Evolutionary conservation across 2,797 vertebrate genomes (phyloP).

Genomic region (Lates japonicus): DNA sequence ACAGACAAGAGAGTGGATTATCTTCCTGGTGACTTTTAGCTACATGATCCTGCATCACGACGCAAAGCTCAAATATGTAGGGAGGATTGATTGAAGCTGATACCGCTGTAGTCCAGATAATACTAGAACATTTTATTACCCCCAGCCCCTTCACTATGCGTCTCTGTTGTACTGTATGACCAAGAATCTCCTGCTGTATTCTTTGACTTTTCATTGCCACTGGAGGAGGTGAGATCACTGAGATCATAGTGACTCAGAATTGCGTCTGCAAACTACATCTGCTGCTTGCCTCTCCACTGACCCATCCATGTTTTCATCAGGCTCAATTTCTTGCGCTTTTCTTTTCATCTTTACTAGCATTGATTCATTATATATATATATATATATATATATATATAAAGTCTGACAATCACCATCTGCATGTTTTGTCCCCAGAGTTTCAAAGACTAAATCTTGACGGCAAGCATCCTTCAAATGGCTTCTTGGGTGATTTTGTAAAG

Average conservation of each 20-base stretch:
- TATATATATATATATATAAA: conserved; percentile 7
- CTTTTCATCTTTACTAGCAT: background rate
- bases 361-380: too few species aligned
- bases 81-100: conserved; percentile 55
- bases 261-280: conserved; percentile 2
- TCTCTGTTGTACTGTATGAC: background rate
- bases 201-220: conserved; percentile 22
- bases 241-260: conserved; percentile 18
- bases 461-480: conserved; percentile 32
- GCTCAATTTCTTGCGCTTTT: conserved; percentile 1
- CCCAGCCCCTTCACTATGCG: background rate
- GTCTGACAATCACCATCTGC: conserved; percentile 45
- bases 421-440: conserved; percentile 24
- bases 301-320: conserved; percentile 14
- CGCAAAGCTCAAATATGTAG: conserved; percentile 57
- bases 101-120: conserved; percentile 41
- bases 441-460: conserved; percentile 25
- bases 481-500: conserved; percentile 26
- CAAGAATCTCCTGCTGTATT: conserved; percentile 19
- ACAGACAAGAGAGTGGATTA: conserved; percentile 58
- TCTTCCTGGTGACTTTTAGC: conserved; percentile 57
- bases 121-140: conserved; percentile 32
- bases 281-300: conserved; percentile 12
- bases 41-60: conserved; percentile 36
- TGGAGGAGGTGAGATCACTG: conserved; percentile 1